phyloP scores from a whole-genome alignment of 2,888 invertebrate genomes.

The Caenorhabditis sinica region DNA sequence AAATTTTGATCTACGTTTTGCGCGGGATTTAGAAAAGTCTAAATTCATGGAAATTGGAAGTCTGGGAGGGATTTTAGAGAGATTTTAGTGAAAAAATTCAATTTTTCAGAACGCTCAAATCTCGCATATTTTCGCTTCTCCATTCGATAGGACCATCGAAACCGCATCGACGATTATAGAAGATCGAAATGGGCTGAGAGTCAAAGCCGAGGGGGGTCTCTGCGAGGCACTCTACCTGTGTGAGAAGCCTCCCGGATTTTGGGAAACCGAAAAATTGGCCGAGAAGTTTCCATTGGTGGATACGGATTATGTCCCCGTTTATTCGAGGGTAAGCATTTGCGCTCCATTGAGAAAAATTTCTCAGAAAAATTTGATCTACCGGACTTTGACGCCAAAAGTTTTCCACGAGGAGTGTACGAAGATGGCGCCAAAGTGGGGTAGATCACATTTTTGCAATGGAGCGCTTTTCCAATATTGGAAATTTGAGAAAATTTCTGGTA shows the following conservation, averaged over 20 bases:
- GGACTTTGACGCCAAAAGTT: no score
- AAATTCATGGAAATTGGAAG: no score
- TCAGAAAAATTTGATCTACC: no score
- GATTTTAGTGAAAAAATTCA: no score
- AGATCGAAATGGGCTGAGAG: constrained; percentile 68
- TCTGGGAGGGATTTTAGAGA: no score
- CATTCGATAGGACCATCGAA: constrained; percentile 82
- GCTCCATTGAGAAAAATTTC: neutral
- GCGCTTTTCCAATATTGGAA: no score
- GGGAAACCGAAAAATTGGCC: constrained; percentile 75
- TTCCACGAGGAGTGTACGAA: no score
- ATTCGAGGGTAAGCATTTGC: constrained; percentile 68
- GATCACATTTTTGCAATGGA: no score
- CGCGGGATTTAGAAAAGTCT: no score
- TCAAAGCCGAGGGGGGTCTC: constrained; percentile 81
- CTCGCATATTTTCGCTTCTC: constrained; percentile 79
- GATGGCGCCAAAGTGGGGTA: no score
- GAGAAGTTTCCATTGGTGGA: constrained; percentile 77
- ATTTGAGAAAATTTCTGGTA: no score
- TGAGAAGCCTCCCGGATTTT: constrained; percentile 77
- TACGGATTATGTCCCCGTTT: constrained; percentile 77
- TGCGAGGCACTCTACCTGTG: constrained; percentile 81
- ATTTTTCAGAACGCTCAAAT: constrained; percentile 66
- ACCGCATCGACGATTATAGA: constrained; percentile 77
- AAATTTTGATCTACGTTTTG: no score